Evolutionary conservation across 1,140 invertebrate species (phyloP).

Genomic region (Hylaeus volcanicus): DNA sequence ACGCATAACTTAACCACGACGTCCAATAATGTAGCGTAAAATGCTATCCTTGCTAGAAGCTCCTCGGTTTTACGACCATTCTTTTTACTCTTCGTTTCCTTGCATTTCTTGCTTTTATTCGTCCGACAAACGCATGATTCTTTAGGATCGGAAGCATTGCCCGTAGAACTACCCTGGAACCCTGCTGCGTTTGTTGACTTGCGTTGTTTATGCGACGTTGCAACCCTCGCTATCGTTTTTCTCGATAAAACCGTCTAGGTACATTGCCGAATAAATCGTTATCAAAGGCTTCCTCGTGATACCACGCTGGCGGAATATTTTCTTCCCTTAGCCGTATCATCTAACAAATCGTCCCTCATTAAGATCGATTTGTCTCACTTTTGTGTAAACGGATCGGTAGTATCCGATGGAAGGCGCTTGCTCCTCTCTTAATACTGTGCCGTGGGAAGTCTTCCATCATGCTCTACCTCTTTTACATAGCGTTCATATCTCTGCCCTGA

Average conservation of each 20-base stretch:
- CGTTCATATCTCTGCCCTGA: neutral
- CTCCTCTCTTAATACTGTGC: conserved; percentile 33
- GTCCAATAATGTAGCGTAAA: neutral
- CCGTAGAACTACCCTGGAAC: conserved; percentile 12
- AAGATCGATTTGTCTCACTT: conserved; percentile 64
- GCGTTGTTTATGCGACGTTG: conserved; percentile 34
- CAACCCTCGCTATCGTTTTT: neutral
- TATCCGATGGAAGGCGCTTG: conserved; percentile 45
- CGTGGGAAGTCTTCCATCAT: conserved; percentile 4
- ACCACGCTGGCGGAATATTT: conserved; percentile 7
- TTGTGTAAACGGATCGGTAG: conserved; percentile 35
- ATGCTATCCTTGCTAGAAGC: neutral
- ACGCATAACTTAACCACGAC: neutral
- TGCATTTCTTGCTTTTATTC: conserved; percentile 21
- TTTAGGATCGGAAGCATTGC: conserved; percentile 26
- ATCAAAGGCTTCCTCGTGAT: neutral
- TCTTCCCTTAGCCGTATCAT: neutral
- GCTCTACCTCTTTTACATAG: conserved; percentile 5
- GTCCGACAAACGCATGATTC: neutral
- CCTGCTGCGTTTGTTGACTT: neutral
- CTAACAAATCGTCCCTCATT: conserved; percentile 62
- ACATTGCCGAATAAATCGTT: neutral
- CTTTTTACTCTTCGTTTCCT: neutral
- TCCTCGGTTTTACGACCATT: conserved; percentile 14
- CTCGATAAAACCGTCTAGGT: neutral